Evolutionary conservation across 2,797 vertebrate species (phyloP).

Genomic region (Enteromius thamalakanensis): DNA sequence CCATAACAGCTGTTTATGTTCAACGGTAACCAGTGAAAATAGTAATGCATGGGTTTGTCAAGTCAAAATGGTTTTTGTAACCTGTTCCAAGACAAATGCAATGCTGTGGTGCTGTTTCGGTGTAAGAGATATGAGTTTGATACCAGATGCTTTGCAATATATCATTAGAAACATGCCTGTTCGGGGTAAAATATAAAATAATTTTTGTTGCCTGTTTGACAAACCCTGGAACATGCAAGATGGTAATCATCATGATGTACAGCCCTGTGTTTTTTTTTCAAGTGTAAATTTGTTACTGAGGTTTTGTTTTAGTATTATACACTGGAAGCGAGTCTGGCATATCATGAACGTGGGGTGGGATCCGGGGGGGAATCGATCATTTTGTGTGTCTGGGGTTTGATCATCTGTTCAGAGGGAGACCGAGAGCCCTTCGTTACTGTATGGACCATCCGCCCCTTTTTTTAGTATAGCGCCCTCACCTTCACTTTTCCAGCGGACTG

Average conservation of each 20-base stretch:
- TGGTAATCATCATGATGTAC: conserved; percentile 69
- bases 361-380: conserved; percentile 7
- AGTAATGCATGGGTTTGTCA: conserved; percentile 79
- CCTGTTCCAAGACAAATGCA: conserved; percentile 75
- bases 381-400: conserved; percentile 35
- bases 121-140: conserved; percentile 75
- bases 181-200: conserved; percentile 70
- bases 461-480: conserved; percentile 31
- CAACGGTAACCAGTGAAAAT: conserved; percentile 70
- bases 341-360: conserved; percentile 59
- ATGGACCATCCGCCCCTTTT: conserved; percentile 32
- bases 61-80: conserved; percentile 71
- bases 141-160: conserved; percentile 80
- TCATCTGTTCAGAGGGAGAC: conserved; percentile 55
- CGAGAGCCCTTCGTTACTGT: conserved; percentile 58
- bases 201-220: conserved; percentile 56
- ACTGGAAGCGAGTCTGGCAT: conserved; percentile 80
- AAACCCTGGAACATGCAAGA: conserved; percentile 34
- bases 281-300: conserved; percentile 80
- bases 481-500: conserved; percentile 31
- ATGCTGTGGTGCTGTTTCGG: conserved; percentile 69
- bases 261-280: conserved; percentile 70
- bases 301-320: conserved; percentile 81
- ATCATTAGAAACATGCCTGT: conserved; percentile 73
- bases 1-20: conserved; percentile 69